A percentile compares a stretch with the other conserved stretches of the same genome.
Evolutionary conservation across 2,888 invertebrate genomes (phyloP).

Genomic region (Rugalucina vietnamica): DNA sequence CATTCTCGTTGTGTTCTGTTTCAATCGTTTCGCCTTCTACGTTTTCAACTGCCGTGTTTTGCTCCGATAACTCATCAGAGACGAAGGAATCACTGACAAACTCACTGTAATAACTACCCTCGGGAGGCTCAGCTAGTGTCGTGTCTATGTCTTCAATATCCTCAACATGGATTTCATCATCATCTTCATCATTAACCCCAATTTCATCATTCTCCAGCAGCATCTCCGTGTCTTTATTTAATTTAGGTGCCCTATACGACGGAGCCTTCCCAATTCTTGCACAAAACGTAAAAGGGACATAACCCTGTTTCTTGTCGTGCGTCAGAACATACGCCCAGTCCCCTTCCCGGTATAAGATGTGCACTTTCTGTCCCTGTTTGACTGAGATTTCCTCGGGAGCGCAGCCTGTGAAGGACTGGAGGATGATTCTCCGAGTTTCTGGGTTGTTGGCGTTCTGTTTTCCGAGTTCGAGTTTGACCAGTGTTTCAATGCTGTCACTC

Average conservation of each 20-base stretch:
- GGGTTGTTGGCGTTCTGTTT: slow-evolving; percentile 87
- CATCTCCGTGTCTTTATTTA: background rate
- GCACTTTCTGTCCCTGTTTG: slow-evolving; percentile 94
- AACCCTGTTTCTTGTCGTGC: slow-evolving; percentile 95
- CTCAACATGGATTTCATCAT: background rate
- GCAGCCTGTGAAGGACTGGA: slow-evolving; percentile 93
- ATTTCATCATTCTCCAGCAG: background rate
- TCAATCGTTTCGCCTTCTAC: background rate
- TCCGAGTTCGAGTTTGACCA: slow-evolving; percentile 95
- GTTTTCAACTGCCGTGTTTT: background rate
- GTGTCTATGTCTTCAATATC: background rate
- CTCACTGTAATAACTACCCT: slow-evolving; percentile 23
- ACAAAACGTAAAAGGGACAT: slow-evolving; percentile 93
- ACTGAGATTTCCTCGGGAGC: slow-evolving; percentile 97
- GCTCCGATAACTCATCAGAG: slow-evolving; percentile 42
- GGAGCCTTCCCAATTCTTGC: slow-evolving; percentile 46
- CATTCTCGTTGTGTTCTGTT: background rate
- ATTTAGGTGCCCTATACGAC: background rate
- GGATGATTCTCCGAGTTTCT: slow-evolving; percentile 68
- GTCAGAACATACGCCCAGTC: slow-evolving; percentile 99
- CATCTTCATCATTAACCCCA: background rate
- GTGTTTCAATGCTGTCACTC: slow-evolving; percentile 95
- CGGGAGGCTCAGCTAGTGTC: background rate
- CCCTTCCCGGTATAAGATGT: slow-evolving; percentile 96
- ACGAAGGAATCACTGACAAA: slow-evolving; percentile 36